These are phyloP conservation scores for Beris morrisii DNA, from an alignment of 2,888 invertebrate genomes.

Conservation along the genomic window DNA sequence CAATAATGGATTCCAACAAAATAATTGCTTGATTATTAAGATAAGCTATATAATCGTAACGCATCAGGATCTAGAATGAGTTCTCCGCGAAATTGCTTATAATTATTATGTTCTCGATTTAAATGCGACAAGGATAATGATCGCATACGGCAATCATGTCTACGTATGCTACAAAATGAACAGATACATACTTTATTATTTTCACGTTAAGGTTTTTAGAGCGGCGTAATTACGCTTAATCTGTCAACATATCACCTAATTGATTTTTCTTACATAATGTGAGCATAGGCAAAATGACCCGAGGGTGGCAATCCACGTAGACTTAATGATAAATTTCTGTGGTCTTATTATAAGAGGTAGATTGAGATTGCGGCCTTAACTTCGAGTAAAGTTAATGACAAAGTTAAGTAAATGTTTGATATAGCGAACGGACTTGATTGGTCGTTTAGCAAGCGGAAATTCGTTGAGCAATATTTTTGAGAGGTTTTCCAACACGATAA, in stretches of 20 bases:
- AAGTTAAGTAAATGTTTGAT: no score
- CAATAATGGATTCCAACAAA: background rate
- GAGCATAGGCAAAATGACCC: constrained; percentile 1
- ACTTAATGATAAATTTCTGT: no score
- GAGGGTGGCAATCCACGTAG: no score
- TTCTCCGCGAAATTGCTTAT: constrained; percentile 13
- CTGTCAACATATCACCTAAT: constrained; percentile 23
- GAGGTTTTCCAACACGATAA: no score
- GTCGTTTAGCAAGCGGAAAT: no score
- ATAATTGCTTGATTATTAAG: constrained; percentile 16
- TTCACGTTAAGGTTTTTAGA: constrained; percentile 7
- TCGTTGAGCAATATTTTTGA: no score
- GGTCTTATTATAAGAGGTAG: no score
- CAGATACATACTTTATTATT: background rate
- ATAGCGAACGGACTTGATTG: no score
- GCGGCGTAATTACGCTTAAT: constrained; percentile 17
- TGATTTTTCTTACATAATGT: constrained; percentile 6
- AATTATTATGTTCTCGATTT: constrained; percentile 20
- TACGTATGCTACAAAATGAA: background rate
- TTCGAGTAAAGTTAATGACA: no score
- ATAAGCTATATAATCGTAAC: constrained; percentile 8
- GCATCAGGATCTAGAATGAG: background rate
- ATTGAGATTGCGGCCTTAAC: no score
- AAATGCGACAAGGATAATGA: constrained; percentile 23
- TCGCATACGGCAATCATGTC: constrained; percentile 1